A percentile compares a stretch with the other conserved stretches of the same genome.
These are phyloP conservation scores for Rhegmatorhina hoffmannsi DNA, from an alignment of 2,113 vertebrate species.

Conservation along the genomic window DNA sequence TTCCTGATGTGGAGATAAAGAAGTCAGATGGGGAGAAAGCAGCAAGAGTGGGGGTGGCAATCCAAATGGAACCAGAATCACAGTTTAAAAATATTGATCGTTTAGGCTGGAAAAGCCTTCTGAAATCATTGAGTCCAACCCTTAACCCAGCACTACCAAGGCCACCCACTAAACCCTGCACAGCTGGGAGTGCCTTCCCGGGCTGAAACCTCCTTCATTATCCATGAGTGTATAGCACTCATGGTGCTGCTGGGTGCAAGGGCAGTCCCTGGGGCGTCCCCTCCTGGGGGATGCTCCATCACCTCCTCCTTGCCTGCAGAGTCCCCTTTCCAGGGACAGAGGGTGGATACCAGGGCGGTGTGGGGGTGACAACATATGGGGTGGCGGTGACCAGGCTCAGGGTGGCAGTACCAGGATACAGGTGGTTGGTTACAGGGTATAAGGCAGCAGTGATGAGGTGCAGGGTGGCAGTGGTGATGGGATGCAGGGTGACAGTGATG, in stretches of 20 bases:
- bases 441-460: background rate
- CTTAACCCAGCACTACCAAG: background rate
- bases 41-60: background rate
- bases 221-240: background rate
- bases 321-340: background rate
- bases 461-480: background rate
- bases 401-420: background rate
- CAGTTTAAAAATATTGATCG: background rate
- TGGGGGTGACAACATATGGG: background rate
- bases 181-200: background rate
- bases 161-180: background rate
- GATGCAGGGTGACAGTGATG: background rate
- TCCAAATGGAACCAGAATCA: background rate
- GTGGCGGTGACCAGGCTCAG: background rate
- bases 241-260: fast-evolving
- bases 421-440: background rate
- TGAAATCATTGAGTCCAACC: background rate
- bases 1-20: fast-evolving
- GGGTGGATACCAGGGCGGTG: fast-evolving
- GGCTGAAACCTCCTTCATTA: background rate
- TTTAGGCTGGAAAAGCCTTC: background rate
- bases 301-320: background rate
- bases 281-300: background rate
- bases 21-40: background rate
- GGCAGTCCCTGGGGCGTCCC: background rate